Percentiles rank a stretch among this genome's conserved stretches.
Conservation (phyloP, 2,888 invertebrate species). For the Trissonchulus sp. region DNA sequence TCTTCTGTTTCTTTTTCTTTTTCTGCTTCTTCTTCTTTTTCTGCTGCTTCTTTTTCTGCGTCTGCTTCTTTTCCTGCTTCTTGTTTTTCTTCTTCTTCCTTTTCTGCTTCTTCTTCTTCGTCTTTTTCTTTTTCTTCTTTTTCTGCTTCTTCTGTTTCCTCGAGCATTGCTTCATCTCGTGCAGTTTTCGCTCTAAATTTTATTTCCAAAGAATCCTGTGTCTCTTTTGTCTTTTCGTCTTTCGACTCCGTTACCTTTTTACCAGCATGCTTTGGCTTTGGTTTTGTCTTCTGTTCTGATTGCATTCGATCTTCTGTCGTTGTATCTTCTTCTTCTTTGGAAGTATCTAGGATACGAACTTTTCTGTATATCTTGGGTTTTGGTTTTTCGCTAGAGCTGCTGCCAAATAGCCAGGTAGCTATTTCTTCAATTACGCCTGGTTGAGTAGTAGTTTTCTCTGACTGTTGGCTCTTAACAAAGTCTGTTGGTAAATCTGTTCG, state of each 20-base stretch:
- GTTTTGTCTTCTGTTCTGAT: too few species aligned
- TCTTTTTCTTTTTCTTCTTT: neutral
- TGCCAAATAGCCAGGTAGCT: neutral
- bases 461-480: too few species aligned
- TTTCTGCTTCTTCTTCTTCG: neutral
- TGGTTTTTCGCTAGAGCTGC: too few species aligned
- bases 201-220: neutral
- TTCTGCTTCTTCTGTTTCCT: neutral
- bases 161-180: neutral
- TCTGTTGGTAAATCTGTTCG: too few species aligned
- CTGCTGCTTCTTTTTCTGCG: neutral
- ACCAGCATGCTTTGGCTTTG: neutral
- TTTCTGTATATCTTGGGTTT: too few species aligned
- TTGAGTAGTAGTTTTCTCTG: too few species aligned
- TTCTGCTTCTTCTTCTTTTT: neutral
- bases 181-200: neutral
- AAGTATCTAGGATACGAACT: too few species aligned
- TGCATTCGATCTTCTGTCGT: too few species aligned
- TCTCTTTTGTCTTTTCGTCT: neutral
- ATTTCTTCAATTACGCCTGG: too few species aligned
- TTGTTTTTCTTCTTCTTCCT: neutral
- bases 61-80: conserved; percentile 8
- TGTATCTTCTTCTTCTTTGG: too few species aligned
- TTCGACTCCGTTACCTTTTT: neutral
- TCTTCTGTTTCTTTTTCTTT: neutral